phyloP scores from a whole-genome alignment of 2,797 vertebrate genomes.

The Geotria australis region DNA sequence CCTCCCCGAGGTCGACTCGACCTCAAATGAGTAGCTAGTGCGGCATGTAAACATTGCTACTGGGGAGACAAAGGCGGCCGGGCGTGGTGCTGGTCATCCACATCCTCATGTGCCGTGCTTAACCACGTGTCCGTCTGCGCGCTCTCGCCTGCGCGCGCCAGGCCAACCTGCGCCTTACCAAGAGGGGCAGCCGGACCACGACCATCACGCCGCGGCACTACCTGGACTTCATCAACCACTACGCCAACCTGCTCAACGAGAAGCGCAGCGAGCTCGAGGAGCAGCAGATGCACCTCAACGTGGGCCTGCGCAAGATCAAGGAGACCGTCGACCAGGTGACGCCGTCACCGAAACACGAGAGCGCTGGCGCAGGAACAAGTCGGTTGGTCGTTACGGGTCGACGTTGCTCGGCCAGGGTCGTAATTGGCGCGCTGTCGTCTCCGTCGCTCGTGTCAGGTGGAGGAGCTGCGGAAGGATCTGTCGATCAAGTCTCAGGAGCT shows the following conservation, averaged over 20 bases:
- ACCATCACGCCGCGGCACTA: conserved; percentile 94
- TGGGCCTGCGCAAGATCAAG: conserved; percentile 90
- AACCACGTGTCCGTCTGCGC: no score
- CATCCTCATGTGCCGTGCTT: no score
- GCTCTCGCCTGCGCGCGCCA: conserved; percentile 7
- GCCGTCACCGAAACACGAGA: no score
- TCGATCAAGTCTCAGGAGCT: conserved; percentile 94
- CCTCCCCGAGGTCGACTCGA: no score
- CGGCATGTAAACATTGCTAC: no score
- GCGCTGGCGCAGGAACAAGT: no score
- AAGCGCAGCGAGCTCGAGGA: conserved; percentile 91
- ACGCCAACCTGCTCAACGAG: conserved; percentile 88
- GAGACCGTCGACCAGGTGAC: conserved; percentile 86
- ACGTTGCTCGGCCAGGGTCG: no score
- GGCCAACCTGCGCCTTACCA: conserved; percentile 78
- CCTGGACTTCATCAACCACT: conserved; percentile 97
- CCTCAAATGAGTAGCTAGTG: no score
- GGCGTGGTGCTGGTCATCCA: no score
- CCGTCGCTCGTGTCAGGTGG: conserved; percentile 24
- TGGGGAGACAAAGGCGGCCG: no score
- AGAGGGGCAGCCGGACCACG: conserved; percentile 78
- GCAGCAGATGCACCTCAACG: conserved; percentile 96
- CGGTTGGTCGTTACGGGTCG: no score
- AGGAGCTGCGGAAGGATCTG: conserved; percentile 71
- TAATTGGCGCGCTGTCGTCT: no score